A percentile compares a stretch with the other conserved stretches of the same genome.
Evolutionary conservation across 2,113 vertebrate species (phyloP).

Genomic region (Amblyornis subalaris): DNA sequence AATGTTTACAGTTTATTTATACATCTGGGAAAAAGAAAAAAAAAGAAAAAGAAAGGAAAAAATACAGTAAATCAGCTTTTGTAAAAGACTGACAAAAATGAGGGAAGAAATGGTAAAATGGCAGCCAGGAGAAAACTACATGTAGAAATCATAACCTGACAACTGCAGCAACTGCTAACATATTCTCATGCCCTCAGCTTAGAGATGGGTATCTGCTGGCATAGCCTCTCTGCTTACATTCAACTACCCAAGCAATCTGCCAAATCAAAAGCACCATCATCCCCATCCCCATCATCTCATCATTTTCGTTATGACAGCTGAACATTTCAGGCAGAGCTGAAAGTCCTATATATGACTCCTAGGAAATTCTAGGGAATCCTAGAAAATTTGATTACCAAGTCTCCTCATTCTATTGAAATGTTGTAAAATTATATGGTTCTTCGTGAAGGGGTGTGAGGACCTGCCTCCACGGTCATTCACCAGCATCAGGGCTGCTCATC

Average conservation of each 20-base stretch:
- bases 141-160: background rate
- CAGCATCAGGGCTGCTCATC: background rate
- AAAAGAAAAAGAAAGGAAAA: accelerated
- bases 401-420: background rate
- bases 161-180: background rate
- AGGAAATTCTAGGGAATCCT: background rate
- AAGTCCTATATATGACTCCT: background rate
- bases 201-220: background rate
- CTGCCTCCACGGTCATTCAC: background rate
- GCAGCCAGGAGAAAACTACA: background rate
- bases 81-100: background rate
- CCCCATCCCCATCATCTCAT: background rate
- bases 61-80: background rate
- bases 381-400: background rate
- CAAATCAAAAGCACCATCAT: background rate
- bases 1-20: background rate
- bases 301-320: background rate
- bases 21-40: background rate
- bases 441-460: background rate
- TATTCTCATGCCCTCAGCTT: background rate
- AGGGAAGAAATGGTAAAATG: background rate
- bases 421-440: background rate
- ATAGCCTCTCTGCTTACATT: background rate
- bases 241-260: background rate
- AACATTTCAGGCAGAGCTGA: background rate